These are phyloP conservation scores for Meta bourneti DNA, from an alignment of 2,888 invertebrate species.

Conservation along the genomic window DNA sequence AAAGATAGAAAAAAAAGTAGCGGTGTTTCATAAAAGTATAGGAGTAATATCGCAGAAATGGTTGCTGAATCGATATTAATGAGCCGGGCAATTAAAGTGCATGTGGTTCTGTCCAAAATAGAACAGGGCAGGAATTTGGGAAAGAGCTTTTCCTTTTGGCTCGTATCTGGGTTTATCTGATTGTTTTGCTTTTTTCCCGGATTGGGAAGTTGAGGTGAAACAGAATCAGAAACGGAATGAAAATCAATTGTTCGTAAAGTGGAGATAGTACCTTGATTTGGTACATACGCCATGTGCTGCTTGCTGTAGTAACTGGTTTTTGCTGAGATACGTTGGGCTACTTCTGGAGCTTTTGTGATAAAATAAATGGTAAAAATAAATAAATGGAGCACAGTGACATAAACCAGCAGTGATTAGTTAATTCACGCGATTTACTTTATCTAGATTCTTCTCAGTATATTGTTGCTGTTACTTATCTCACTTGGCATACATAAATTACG, in stretches of 20 bases:
- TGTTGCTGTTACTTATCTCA: too few species aligned
- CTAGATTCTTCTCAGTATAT: too few species aligned
- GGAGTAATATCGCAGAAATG: constrained; percentile 20
- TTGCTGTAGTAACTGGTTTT: too few species aligned
- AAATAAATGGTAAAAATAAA: too few species aligned
- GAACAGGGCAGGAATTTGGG: not conserved
- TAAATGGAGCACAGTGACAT: too few species aligned
- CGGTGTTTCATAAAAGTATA: constrained; percentile 14
- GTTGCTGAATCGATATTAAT: constrained; percentile 29
- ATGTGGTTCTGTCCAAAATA: not conserved
- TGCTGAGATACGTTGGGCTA: too few species aligned
- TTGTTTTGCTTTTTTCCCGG: not conserved
- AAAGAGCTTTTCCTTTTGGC: not conserved
- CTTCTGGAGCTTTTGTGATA: too few species aligned
- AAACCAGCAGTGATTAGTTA: too few species aligned
- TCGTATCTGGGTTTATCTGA: not conserved
- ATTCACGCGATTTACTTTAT: too few species aligned
- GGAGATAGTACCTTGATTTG: not conserved
- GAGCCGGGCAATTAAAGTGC: constrained; percentile 26
- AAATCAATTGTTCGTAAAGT: not conserved
- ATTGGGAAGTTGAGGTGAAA: not conserved
- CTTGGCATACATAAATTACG: too few species aligned
- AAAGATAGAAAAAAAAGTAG: not conserved
- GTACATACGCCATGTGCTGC: not conserved
- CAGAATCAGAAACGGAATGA: not conserved